phyloP scores from a whole-genome alignment of 2,113 vertebrate species.

The Centropristis striata region DNA sequence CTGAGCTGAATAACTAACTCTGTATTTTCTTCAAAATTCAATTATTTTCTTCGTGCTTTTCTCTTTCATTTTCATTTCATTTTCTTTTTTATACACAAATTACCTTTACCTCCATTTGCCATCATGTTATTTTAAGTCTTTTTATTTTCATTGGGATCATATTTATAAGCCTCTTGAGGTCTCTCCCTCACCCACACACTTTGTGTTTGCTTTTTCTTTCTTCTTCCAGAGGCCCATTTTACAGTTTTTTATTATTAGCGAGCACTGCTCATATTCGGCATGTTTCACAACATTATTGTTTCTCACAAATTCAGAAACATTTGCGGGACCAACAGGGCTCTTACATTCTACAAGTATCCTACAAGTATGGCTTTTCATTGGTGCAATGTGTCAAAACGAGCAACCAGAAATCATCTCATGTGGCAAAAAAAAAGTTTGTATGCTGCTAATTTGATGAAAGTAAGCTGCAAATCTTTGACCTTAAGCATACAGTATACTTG shows the following conservation, averaged over 20 bases:
- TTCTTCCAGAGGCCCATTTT: not conserved
- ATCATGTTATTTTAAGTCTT: not conserved
- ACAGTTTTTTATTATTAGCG: not conserved
- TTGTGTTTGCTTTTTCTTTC: not conserved
- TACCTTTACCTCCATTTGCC: not conserved
- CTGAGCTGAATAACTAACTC: no score
- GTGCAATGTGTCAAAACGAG: no score
- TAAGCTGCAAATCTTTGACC: not conserved
- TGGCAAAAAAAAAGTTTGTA: not conserved
- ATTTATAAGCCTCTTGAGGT: not conserved
- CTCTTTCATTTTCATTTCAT: not conserved
- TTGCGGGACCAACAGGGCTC: not conserved
- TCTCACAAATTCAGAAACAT: not conserved
- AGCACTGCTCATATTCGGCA: not conserved
- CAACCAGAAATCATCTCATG: no score
- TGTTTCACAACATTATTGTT: not conserved
- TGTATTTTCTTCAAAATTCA: no score
- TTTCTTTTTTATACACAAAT: not conserved
- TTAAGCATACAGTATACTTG: not conserved
- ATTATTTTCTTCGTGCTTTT: not conserved
- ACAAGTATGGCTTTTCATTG: not conserved
- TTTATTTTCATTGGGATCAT: not conserved
- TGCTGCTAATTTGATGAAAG: not conserved
- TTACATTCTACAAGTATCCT: not conserved
- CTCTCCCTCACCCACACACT: not conserved